Percentiles rank a stretch among this genome's conserved stretches.
phyloP scores from a whole-genome alignment of 2,888 invertebrate genomes.

The Ectemnius cavifrons region DNA sequence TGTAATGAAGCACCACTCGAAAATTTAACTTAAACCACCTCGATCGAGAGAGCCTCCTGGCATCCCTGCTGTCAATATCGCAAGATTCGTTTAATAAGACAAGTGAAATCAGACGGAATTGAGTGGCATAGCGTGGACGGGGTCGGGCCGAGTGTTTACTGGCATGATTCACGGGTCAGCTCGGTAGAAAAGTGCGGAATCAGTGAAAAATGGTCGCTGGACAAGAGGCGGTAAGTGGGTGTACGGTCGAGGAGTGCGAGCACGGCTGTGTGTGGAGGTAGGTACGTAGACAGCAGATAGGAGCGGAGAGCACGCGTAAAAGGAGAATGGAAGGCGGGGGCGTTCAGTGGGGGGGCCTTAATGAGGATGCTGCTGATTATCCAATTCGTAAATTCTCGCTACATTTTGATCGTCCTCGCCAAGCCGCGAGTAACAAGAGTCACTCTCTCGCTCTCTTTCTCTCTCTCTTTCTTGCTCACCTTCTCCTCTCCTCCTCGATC shows the following conservation, averaged over 20 bases:
- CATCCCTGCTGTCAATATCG: neutral
- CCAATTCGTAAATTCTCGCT: slow-evolving; percentile 81
- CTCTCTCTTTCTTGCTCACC: neutral
- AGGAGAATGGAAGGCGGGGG: slow-evolving; percentile 75
- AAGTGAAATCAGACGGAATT: neutral
- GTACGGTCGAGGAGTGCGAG: slow-evolving; percentile 35
- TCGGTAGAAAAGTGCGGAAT: slow-evolving; percentile 49
- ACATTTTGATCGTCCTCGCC: slow-evolving; percentile 75
- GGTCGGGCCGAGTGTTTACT: slow-evolving; percentile 11
- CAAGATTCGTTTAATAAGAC: neutral
- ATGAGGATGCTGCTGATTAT: slow-evolving; percentile 85
- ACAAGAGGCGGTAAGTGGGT: slow-evolving; percentile 51
- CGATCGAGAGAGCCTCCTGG: too few relatives aligned
- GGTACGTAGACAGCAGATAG: slow-evolving; percentile 4
- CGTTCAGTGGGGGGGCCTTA: slow-evolving; percentile 78
- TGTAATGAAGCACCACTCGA: too few relatives aligned
- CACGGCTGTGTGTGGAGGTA: slow-evolving; percentile 10
- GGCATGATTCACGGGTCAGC: slow-evolving; percentile 32
- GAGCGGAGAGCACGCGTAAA: slow-evolving; percentile 30
- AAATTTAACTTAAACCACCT: too few relatives aligned
- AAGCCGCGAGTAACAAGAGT: slow-evolving; percentile 72
- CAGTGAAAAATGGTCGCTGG: slow-evolving; percentile 46
- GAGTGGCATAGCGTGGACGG: too few relatives aligned
- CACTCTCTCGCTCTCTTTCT: slow-evolving; percentile 44
- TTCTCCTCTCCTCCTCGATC: slow-evolving; percentile 7